These are phyloP conservation scores for Hippocampus kuda DNA, from an alignment of 2,797 vertebrate genomes.

Conservation along the genomic window DNA sequence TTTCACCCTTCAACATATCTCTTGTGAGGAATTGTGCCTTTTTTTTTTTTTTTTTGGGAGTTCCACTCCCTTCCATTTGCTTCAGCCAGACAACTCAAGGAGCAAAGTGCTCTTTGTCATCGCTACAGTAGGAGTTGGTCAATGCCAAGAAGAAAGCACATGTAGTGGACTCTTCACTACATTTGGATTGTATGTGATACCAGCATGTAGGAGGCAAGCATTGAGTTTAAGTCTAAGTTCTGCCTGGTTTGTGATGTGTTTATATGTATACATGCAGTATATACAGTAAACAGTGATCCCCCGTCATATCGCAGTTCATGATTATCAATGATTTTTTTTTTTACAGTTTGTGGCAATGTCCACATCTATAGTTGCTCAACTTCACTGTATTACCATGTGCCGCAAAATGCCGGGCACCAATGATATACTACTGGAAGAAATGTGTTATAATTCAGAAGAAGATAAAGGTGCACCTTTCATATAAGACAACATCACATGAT, in stretches of 20 bases:
- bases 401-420: background rate
- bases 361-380: background rate
- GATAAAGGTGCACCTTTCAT: too few species aligned
- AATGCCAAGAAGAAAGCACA: too few species aligned
- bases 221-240: slow-evolving; percentile 39
- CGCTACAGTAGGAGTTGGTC: background rate
- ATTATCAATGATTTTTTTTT: background rate
- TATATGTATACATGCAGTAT: background rate
- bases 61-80: slow-evolving; percentile 10
- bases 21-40: background rate
- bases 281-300: background rate
- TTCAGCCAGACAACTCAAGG: background rate
- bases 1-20: background rate
- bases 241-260: slow-evolving; percentile 57
- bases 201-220: slow-evolving; percentile 52
- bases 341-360: background rate
- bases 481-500: too few species aligned
- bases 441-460: background rate
- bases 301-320: background rate
- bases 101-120: background rate
- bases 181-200: slow-evolving; percentile 40
- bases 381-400: background rate
- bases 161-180: too few species aligned
- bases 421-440: background rate
- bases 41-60: slow-evolving; percentile 8